phyloP scores from a whole-genome alignment of 2,797 vertebrate genomes.

The Crypturellus tataupa region DNA sequence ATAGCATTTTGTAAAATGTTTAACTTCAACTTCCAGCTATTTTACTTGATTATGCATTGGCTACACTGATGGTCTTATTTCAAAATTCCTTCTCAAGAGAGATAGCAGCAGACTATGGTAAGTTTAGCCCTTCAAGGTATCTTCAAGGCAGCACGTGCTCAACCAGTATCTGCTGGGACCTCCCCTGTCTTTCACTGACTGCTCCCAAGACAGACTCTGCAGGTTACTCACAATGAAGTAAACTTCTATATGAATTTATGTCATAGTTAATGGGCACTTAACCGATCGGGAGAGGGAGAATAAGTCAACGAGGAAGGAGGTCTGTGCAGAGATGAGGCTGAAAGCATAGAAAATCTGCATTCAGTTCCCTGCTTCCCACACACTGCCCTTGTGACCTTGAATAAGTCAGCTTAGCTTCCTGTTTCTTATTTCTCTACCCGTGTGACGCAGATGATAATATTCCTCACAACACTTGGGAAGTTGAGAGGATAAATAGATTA shows the following conservation, averaged over 20 bases:
- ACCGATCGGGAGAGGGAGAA: background rate
- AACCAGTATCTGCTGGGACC: background rate
- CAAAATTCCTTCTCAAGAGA: conserved; percentile 9
- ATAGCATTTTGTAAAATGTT: background rate
- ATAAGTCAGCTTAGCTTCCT: background rate
- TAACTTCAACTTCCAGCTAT: background rate
- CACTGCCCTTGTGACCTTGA: conserved; percentile 16
- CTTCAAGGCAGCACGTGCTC: background rate
- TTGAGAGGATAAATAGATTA: conserved; percentile 72
- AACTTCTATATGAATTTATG: background rate
- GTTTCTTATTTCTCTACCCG: background rate
- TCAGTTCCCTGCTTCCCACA: background rate
- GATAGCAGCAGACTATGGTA: background rate
- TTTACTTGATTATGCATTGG: background rate
- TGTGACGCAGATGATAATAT: background rate
- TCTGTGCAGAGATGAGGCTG: accelerated
- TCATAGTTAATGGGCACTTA: background rate
- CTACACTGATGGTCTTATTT: background rate
- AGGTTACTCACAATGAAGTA: background rate
- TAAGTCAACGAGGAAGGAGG: background rate
- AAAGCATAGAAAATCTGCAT: background rate
- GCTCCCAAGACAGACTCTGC: conserved; percentile 2
- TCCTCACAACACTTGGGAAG: background rate
- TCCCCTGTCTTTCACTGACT: background rate
- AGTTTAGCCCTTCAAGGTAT: conserved; percentile 16